A percentile compares a stretch with the other conserved stretches of the same genome.
Evolutionary conservation across 2,888 invertebrate genomes (phyloP).

Genomic region (Osedax fenrisi): DNA sequence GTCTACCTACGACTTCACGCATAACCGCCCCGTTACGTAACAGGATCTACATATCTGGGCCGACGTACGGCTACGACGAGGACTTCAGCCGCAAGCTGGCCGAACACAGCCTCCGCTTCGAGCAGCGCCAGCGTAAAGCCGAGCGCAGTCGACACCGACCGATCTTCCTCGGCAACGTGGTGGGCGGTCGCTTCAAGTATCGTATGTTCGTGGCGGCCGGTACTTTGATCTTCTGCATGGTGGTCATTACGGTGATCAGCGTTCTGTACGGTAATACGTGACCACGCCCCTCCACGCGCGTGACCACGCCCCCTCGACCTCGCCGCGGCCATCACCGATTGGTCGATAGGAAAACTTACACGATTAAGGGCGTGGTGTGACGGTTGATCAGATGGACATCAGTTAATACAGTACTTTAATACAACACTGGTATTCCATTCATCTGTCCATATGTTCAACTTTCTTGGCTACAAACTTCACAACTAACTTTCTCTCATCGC

Average conservation of each 20-base stretch:
- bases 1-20: too few species aligned
- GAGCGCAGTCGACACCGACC: constrained; percentile 32
- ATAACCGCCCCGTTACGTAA: neutral
- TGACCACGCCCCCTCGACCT: neutral
- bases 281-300: neutral
- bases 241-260: constrained; percentile 36
- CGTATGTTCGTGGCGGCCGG: constrained; percentile 36
- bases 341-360: too few species aligned
- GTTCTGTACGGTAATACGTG: constrained; percentile 37
- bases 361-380: too few species aligned
- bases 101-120: neutral
- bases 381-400: too few species aligned
- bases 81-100: constrained; percentile 10
- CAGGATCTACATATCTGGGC: constrained; percentile 32
- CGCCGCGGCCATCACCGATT: too few species aligned
- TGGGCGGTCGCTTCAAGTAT: constrained; percentile 34
- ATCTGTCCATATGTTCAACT: too few species aligned
- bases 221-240: constrained; percentile 35
- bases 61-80: constrained; percentile 22
- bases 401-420: too few species aligned
- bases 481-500: too few species aligned
- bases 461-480: too few species aligned
- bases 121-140: constrained; percentile 7
- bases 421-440: too few species aligned
- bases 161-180: constrained; percentile 37